A percentile compares a stretch with the other conserved stretches of the same genome.
These are phyloP conservation scores for Haliclona indistincta DNA, from an alignment of 37 sponge, comb jelly and placozoan species.

Conservation along the genomic window DNA sequence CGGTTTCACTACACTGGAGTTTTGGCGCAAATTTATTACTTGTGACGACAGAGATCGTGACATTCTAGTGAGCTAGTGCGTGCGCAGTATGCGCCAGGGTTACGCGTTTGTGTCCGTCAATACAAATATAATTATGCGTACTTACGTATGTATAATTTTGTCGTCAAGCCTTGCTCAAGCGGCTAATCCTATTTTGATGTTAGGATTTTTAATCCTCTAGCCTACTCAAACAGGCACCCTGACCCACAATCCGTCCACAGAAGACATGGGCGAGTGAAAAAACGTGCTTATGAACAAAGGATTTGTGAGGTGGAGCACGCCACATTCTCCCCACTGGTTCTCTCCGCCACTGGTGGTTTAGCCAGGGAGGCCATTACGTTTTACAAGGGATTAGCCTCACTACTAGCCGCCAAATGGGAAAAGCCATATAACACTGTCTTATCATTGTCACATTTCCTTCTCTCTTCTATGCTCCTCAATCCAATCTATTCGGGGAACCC, in stretches of 20 bases:
- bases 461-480: slow-evolving; percentile 22
- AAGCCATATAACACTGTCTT: not conserved
- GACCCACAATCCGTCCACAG: not conserved
- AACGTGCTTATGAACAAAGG: slow-evolving; percentile 18
- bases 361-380: not conserved
- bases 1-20: too few relatives aligned
- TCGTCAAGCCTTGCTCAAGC: too few relatives aligned
- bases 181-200: slow-evolving; percentile 3
- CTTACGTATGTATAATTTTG: too few relatives aligned
- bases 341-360: slow-evolving; percentile 10
- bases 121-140: not conserved
- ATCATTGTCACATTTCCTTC: slow-evolving; percentile 4
- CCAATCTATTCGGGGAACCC: slow-evolving; percentile 11
- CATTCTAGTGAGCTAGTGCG: too few relatives aligned
- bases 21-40: too few relatives aligned
- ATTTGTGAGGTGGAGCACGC: slow-evolving; percentile 17
- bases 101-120: too few relatives aligned
- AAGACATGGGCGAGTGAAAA: not conserved
- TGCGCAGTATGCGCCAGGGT: too few relatives aligned
- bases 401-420: slow-evolving; percentile 12
- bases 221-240: not conserved
- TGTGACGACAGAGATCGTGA: too few relatives aligned
- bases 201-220: slow-evolving; percentile 14
- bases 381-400: slow-evolving; percentile 3
- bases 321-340: slow-evolving; percentile 9